A percentile compares a stretch with the other conserved stretches of the same genome.
phyloP scores from a whole-genome alignment of 2,113 vertebrate species.

The Typhlomys cinereus region DNA sequence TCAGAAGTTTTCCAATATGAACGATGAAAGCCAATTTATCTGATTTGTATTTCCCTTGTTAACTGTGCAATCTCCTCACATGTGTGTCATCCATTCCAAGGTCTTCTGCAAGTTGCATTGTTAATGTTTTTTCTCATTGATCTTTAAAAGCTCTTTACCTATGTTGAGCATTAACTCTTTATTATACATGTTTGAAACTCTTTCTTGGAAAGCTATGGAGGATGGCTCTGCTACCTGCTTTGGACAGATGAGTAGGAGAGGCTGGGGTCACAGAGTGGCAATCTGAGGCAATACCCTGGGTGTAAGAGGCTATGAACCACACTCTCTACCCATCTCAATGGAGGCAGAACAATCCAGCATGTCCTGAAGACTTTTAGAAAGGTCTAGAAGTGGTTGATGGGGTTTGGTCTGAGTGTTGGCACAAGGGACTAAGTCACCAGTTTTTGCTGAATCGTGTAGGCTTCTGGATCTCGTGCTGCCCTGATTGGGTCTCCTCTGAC shows the following conservation, averaged over 20 bases:
- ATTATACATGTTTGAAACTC: background rate
- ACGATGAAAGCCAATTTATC: background rate
- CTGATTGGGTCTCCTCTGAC: background rate
- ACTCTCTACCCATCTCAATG: background rate
- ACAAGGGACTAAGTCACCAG: background rate
- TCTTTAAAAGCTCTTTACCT: conserved; percentile 47
- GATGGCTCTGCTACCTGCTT: background rate
- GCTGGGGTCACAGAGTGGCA: background rate
- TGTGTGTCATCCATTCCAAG: too few species aligned
- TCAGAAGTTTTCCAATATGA: background rate
- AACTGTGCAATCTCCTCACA: background rate
- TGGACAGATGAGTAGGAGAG: background rate
- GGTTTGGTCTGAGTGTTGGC: background rate
- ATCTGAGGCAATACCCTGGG: background rate
- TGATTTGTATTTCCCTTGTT: background rate
- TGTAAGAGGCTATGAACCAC: too few species aligned
- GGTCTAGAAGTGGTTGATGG: background rate
- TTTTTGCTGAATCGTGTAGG: background rate
- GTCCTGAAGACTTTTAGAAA: background rate
- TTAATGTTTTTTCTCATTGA: background rate
- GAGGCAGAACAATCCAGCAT: background rate
- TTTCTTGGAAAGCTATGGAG: background rate
- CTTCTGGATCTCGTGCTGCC: background rate
- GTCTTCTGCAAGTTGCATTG: background rate
- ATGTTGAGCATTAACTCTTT: background rate